Conservation (phyloP, 2,888 invertebrate species). For the Strigamia transsilvanica region DNA sequence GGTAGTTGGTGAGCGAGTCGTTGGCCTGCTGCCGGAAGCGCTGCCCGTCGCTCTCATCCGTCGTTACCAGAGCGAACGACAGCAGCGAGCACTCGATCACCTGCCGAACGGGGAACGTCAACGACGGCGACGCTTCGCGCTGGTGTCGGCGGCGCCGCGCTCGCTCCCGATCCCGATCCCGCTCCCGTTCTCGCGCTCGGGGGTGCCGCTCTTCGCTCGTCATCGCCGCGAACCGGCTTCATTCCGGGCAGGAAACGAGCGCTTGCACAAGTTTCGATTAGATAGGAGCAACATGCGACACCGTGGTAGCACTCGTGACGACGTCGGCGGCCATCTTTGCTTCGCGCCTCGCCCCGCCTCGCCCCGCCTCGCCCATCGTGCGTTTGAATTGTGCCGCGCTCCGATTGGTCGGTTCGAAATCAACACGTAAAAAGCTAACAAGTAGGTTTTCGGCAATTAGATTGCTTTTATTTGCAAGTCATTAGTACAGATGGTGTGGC, state of each 20-base stretch:
- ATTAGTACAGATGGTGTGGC: not conserved
- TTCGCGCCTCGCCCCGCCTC: not conserved
- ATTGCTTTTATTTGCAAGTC: not conserved
- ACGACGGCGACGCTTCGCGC: too few species aligned
- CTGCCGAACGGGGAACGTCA: slow-evolving; percentile 55
- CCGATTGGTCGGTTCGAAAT: not conserved
- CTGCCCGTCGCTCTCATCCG: slow-evolving; percentile 46
- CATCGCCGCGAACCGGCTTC: not conserved
- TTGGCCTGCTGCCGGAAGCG: slow-evolving; percentile 54
- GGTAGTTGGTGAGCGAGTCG: slow-evolving; percentile 53
- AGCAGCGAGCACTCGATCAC: slow-evolving; percentile 56
- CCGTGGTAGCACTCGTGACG: not conserved
- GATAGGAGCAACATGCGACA: not conserved
- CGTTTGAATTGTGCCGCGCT: not conserved
- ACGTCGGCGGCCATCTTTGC: not conserved
- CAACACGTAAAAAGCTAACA: too few species aligned
- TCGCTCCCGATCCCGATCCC: too few species aligned
- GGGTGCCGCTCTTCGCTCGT: not conserved
- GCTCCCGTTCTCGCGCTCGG: too few species aligned
- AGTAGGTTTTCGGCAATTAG: not conserved
- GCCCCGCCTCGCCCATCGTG: not conserved
- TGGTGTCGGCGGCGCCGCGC: not conserved
- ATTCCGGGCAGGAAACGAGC: not conserved
- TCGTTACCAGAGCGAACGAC: slow-evolving; percentile 55
- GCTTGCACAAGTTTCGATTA: too few species aligned